Evolutionary conservation across 2,888 invertebrate species (phyloP).

Genomic region (Hydraecia micacea): DNA sequence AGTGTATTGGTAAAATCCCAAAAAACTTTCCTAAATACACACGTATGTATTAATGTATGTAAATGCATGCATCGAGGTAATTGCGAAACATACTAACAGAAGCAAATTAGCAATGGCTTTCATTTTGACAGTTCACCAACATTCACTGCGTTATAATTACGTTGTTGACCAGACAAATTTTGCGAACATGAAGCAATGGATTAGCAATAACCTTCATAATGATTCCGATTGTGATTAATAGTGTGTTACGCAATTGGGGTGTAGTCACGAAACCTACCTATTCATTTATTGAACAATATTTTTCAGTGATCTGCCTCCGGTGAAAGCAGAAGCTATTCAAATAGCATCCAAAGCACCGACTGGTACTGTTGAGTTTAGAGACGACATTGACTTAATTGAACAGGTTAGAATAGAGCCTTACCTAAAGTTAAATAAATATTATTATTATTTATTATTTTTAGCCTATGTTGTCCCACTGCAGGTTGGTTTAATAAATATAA

Average conservation of each 20-base stretch:
- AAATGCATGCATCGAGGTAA: no score
- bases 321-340: conserved; percentile 15
- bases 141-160: not conserved
- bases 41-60: not conserved
- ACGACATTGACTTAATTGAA: conserved; percentile 88
- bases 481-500: not conserved
- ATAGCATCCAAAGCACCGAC: conserved; percentile 49
- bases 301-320: conserved; percentile 80
- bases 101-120: not conserved
- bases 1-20: not conserved
- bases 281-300: not conserved
- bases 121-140: not conserved
- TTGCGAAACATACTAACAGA: not conserved
- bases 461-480: no score
- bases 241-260: no score
- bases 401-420: conserved; percentile 75
- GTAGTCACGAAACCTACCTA: not conserved
- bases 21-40: not conserved
- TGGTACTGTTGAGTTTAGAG: conserved; percentile 86
- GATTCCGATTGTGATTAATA: not conserved
- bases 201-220: not conserved
- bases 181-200: not conserved
- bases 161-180: not conserved
- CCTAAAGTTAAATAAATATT: not conserved
- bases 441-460: not conserved